Evolutionary conservation across 2,113 vertebrate genomes (phyloP), one percentile per base, ranked within the genome.

Genomic region (Lepus europaeus): DNA sequence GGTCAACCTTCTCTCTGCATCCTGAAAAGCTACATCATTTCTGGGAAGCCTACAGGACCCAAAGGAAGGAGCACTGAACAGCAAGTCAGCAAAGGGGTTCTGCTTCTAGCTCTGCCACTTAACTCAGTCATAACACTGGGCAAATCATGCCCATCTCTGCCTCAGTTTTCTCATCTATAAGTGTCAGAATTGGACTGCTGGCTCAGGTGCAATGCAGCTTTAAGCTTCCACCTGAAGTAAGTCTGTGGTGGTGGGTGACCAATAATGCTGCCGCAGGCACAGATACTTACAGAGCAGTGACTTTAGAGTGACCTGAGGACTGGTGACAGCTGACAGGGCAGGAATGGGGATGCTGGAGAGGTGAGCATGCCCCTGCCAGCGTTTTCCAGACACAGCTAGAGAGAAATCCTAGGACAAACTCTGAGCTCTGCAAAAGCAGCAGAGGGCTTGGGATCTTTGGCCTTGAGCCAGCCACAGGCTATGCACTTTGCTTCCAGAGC

Each of bases 281-380:
- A 93, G 77, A 80, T 97, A 97, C 96, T 98, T 96, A 97, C 91
- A 97, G 88, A 56, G 56, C 87, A 92, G 96, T 39, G 0, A 31
- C 94, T 92, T 76, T 61, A 94, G 95, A 96, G 22, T 88, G 80
- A 93, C 70, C 89, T 90, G 93, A 64, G 90, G 0, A 63, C 72
- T 76, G 86, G 89, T 53, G 31, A 64, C 23, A 97, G 73, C 78
- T 84, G 95, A 81, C 49, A 94, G 72, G 83, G 72, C 78, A 64
- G 68, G 93, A 45, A 45, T 45, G 45, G 45, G 45, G 59, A 33
- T 69, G 59, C 61, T 96, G 87, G 95, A 95, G 97, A 84, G 96
- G 89, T 16, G 84, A 84, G 83, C 4, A 49, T 97, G 31, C 96
- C 72, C 91, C 53, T 22, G 83, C 95, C 90, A 97, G 59, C 64